Percentiles rank a stretch among this genome's conserved stretches.
These are phyloP conservation scores for Condylostylus longicornis DNA, from an alignment of 1,140 invertebrate species.

Conservation along the genomic window DNA sequence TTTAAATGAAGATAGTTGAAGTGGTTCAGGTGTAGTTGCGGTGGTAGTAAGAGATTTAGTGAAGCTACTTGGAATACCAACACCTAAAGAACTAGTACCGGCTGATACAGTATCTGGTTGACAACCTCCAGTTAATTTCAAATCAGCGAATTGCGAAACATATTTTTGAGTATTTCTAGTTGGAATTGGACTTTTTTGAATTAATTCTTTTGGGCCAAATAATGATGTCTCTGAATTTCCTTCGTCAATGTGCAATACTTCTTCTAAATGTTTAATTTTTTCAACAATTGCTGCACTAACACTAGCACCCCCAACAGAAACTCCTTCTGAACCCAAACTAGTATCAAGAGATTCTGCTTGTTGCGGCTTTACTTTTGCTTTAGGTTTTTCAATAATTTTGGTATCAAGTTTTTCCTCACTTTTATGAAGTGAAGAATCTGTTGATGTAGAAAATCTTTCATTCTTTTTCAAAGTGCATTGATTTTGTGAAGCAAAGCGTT, in stretches of 20 bases:
- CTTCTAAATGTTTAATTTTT: neutral
- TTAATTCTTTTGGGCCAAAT: neutral
- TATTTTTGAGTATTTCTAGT: slow-evolving; percentile 41
- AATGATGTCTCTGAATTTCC: neutral
- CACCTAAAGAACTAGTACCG: no score
- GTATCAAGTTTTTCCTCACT: slow-evolving; percentile 7
- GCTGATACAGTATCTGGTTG: neutral
- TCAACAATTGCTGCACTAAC: neutral
- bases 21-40: neutral
- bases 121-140: slow-evolving; percentile 39
- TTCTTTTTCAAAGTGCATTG: slow-evolving; percentile 72
- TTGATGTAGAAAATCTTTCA: slow-evolving; percentile 34
- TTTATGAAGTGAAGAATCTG: slow-evolving; percentile 6
- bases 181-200: slow-evolving; percentile 34
- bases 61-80: neutral
- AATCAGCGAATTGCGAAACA: slow-evolving; percentile 42
- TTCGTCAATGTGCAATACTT: slow-evolving; percentile 3
- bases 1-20: slow-evolving; percentile 39
- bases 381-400: slow-evolving; percentile 9
- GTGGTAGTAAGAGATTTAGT: no score
- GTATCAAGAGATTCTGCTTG: no score
- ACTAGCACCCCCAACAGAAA: no score
- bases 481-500: slow-evolving; percentile 60
- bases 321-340: neutral
- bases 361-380: slow-evolving; percentile 3